Evolutionary conservation across 2,888 invertebrate genomes (phyloP), one percentile per base, ranked within the genome.

Genomic region (Seira ritae): DNA sequence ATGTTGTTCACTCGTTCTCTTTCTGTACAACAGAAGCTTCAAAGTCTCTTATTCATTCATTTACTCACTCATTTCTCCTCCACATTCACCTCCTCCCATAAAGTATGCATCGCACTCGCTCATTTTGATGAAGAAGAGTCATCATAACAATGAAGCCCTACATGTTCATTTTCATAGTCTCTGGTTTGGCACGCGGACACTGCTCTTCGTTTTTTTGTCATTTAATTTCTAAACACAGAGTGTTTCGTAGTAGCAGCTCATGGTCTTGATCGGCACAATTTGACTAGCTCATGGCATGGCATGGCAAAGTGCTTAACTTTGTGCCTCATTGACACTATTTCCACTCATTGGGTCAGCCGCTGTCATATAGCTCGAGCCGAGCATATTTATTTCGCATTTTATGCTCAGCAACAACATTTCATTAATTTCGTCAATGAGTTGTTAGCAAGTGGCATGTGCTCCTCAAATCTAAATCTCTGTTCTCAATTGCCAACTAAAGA

Each of bases 271-370:
- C 12, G 12, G 3, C 3, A 55, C 17, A 3, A 55, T 55, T 17
- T 55, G 17, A 31, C 31, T 31, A 4, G 31, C 8, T 55, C 55
- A 12, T 15, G 17, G 17, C 17, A n/a, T 42, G 12, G 12, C 42
- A 42, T 42, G 42, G 42, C 3, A 55, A 55, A 55, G 55, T 55
- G 15, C 15, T n/a, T 55, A 17, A 17, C 55, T 17, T 12, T 55
- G 17, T 55, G 55, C 55, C 55, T 55, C 55, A 55, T 55, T 55
- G 55, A 55, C 55, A 55, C 15, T 55, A 55, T 55, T 55, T 55
- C 55, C 17, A 55, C 55, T 17, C 55, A 55, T 55, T 55, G 17
- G 31, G 31, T 31, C 31, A 31, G 8, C 31, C n/a, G n/a, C n/a
- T n/a, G n/a, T n/a, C n/a, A n/a, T n/a, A n/a, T n/a, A n/a, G 31